Base-by-base conservation (phyloP, 2,113 vertebrate genomes). In the Tragelaphus imberbis region DNA sequence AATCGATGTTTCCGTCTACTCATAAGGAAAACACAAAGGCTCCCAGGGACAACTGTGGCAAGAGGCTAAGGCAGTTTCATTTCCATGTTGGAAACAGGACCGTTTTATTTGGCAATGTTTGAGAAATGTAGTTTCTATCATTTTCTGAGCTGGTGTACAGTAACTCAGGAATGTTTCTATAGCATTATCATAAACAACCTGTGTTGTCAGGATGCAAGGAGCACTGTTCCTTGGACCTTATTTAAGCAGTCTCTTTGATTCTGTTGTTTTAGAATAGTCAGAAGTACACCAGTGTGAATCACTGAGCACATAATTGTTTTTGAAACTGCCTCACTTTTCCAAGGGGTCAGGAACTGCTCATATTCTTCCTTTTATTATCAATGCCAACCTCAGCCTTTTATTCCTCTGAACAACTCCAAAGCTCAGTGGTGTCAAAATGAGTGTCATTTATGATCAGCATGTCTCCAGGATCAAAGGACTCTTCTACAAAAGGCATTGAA, bases 381-480 rank as follows among this genome's bases (percentile, higher is more conserved):
- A 68, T 56, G 65, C 63, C 94, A 97, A 79, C 77, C n/a, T 88
- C 90, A 65, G 91, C 28, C 63, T 94, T 97, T 97, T 91, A 77
- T 92, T 75, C 55, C 85, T 68, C 84, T 88, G 77, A 2, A 40
- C 44, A 86, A 91, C 27, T 92, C 88, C 44, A 81, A 91, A 95
- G 79, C 40, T 89, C 81, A 3, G 61, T 13, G 40, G 75, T 95
- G 88, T 88, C 96, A 59, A 91, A 96, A 94, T 44, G 75, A 93
- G 58, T 91, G 65, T 61, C 90, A 21, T 82, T 97, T 89, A 28
- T 7, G 4, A 75, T 86, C 71, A 93, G 91, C 88, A 95, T 53
- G 63, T 94, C 53, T 97, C 87, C 40, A 63, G 91, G 88, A 96
- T 97, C 92, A 98, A 96, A 97, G 27, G 9, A 65, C 51, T 84